A percentile compares a stretch with the other conserved stretches of the same genome.
Evolutionary conservation across 2,113 vertebrate species (phyloP).

Genomic region (Sylvilagus bachmani): DNA sequence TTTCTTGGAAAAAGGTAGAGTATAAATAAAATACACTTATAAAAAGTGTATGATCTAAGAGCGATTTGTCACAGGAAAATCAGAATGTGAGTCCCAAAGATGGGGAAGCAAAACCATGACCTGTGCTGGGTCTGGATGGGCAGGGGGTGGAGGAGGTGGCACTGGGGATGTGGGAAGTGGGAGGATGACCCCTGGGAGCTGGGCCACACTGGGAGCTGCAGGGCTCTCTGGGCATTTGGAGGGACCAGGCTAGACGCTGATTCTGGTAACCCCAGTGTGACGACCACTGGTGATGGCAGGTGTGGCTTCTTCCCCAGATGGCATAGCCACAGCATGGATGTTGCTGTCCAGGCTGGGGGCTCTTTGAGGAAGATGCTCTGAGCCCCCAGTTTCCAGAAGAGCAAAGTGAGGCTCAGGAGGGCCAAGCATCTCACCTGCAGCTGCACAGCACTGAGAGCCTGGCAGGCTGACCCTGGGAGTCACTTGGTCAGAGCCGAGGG

Average conservation of each 20-base stretch:
- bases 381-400: background rate
- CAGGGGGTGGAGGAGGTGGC: too few species aligned
- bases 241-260: background rate
- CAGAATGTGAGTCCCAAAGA: background rate
- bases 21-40: background rate
- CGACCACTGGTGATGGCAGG: background rate
- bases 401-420: background rate
- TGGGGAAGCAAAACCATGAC: fast-evolving
- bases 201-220: fast-evolving
- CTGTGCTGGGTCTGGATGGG: background rate
- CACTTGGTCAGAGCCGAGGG: background rate
- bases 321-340: fast-evolving
- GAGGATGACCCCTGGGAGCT: background rate
- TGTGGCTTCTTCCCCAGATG: background rate
- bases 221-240: fast-evolving
- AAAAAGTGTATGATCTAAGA: background rate
- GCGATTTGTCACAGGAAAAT: background rate
- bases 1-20: background rate
- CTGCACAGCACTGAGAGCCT: fast-evolving
- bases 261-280: background rate
- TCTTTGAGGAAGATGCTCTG: background rate
- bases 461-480: too few species aligned
- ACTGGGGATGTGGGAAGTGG: too few species aligned
- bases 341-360: fast-evolving
- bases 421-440: background rate